Conservation (phyloP, 2,888 invertebrate species). For the Drosophila acutilabella region DNA sequence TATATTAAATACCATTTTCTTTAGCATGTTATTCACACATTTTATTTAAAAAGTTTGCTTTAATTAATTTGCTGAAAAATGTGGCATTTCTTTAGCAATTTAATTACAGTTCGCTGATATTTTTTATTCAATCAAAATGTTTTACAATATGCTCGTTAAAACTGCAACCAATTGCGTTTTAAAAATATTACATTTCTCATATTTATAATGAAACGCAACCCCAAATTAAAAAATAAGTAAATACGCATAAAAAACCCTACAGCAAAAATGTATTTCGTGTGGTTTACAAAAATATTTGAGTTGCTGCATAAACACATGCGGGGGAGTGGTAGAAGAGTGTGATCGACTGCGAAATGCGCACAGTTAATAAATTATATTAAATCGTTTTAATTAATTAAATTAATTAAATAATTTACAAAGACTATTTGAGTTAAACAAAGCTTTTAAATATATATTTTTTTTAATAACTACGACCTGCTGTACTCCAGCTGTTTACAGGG, state of each 20-base stretch:
- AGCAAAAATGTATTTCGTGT: conserved; percentile 12
- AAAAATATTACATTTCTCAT: conserved; percentile 36
- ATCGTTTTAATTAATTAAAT: too few species aligned
- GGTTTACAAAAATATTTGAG: conserved; percentile 41
- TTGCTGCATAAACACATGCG: conserved; percentile 10
- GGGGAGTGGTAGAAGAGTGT: neutral
- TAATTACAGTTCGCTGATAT: conserved; percentile 17
- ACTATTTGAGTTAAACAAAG: too few species aligned
- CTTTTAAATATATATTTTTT: too few species aligned
- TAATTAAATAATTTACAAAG: too few species aligned
- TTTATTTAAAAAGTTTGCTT: conserved; percentile 12
- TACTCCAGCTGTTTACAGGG: conserved; percentile 7
- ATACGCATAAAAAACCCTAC: too few species aligned
- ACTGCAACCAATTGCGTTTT: conserved; percentile 39
- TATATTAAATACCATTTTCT: too few species aligned
- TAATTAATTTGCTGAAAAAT: conserved; percentile 12
- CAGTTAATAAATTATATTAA: too few species aligned
- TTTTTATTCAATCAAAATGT: conserved; percentile 46
- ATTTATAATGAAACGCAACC: conserved; percentile 36
- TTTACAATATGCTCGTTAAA: conserved; percentile 49
- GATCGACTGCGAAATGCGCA: neutral
- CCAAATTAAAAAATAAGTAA: conserved; percentile 2
- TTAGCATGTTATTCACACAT: too few species aligned
- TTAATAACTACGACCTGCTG: too few species aligned
- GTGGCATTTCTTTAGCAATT: conserved; percentile 8